Percentiles rank a stretch among this genome's conserved stretches.
Conservation (phyloP, 2,797 vertebrate species). For the Odontamblyopus lacepedii region DNA sequence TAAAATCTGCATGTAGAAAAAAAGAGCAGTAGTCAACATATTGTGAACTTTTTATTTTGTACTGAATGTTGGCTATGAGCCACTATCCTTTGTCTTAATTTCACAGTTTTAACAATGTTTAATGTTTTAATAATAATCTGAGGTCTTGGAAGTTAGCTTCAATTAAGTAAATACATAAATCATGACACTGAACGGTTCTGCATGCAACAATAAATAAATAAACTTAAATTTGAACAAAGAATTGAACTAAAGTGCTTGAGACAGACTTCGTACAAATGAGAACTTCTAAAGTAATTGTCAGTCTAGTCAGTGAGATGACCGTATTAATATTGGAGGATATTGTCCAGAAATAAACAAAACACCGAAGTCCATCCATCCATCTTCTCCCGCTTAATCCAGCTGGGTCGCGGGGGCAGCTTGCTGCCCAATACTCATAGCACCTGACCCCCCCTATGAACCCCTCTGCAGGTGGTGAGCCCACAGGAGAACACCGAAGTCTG, state of each 20-base stretch:
- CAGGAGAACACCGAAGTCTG: constrained; percentile 7
- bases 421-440: too few species aligned
- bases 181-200: constrained; percentile 42
- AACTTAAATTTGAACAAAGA: constrained; percentile 16
- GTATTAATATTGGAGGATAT: not conserved
- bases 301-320: constrained; percentile 37
- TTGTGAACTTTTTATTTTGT: constrained; percentile 57
- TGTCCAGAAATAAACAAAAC: not conserved
- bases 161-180: constrained; percentile 25
- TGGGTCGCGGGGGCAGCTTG: too few species aligned
- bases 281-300: constrained; percentile 63
- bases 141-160: constrained; percentile 48
- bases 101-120: constrained; percentile 36
- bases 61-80: constrained; percentile 50
- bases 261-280: constrained; percentile 31
- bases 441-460: too few species aligned
- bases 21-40: constrained; percentile 18
- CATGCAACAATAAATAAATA: constrained; percentile 66
- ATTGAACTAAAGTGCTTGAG: constrained; percentile 55
- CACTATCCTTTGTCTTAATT: constrained; percentile 22
- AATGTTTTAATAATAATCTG: constrained; percentile 13
- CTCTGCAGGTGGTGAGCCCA: too few species aligned
- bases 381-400: too few species aligned
- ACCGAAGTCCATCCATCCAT: not conserved
- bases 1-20: not conserved